Evolutionary conservation across 2,797 vertebrate species (phyloP), one percentile per base, ranked within the genome.

Genomic region (Coccyzus lansbergi): DNA sequence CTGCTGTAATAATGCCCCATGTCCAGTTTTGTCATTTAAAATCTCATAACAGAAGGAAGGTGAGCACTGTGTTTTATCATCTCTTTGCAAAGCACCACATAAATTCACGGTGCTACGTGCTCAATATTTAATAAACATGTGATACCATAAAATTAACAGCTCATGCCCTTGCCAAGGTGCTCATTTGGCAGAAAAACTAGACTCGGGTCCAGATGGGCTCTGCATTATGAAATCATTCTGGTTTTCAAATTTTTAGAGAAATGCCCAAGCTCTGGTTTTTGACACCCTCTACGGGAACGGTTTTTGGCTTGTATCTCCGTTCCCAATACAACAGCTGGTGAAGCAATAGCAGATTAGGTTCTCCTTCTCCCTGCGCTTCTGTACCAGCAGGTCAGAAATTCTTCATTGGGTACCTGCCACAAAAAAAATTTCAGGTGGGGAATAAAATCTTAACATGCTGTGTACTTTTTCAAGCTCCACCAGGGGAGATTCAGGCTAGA

Each of bases 71-170:
- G 55, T 93, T 92, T 90, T 86, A 64, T 83, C 88, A 29, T 53
- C 33, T 58, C 9, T 64, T 74, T 92, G 42, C 86, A 86, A 91
- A 87, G 3, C 36, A 68, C 5, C 22, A 76, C 51, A 78, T 58
- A 84, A 93, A 87, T 92, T 91, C 34, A 80, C 25, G 71, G 46
- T n/a, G 24, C 8, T 82, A 79, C 42, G 44, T 52, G 28, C 16
- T 90, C 31, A 53, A 76, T 84, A 84, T 94, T 95, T 82, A 92
- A 86, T 95, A 86, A 92, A 83, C 49, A 46, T 65, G 26, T n/a
- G 12, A 90, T 52, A 48, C 9, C 6, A 74, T 46, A 84, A 88
- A 92, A 88, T 81, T 67, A 84, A 76, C 34, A 79, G 46, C 15
- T 75, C 55, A 10, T 36, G 33, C 4, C 8, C 22, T 82, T 90